These are phyloP conservation scores for Coenobita brevimanus DNA, from an alignment of 1,140 invertebrate species.

Conservation along the genomic window DNA sequence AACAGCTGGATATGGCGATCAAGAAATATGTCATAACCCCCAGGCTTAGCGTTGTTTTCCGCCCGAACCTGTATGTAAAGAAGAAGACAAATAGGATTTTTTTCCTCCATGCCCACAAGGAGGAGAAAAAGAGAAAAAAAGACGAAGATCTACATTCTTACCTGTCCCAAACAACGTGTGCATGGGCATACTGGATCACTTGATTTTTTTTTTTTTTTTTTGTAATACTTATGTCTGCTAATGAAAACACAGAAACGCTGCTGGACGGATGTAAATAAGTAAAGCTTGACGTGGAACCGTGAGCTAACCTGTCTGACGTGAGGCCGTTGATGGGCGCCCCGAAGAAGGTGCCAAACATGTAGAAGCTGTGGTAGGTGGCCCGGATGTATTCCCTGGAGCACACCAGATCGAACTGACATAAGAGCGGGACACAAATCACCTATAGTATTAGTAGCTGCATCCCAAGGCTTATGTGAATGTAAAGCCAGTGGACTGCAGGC, in stretches of 20 bases:
- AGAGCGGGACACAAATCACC: too few species aligned
- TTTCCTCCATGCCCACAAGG: not conserved
- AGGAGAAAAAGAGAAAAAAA: not conserved
- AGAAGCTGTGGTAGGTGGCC: constrained; percentile 37
- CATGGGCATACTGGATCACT: too few species aligned
- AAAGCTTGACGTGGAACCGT: not conserved
- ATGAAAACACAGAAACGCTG: not conserved
- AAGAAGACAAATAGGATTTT: not conserved
- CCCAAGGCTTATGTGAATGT: too few species aligned
- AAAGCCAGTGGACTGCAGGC: too few species aligned
- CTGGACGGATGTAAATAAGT: too few species aligned
- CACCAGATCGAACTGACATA: constrained; percentile 42
- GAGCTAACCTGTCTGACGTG: constrained; percentile 36
- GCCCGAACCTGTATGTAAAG: constrained; percentile 5
- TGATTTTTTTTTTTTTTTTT: too few species aligned
- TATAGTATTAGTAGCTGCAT: too few species aligned
- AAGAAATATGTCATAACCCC: constrained; percentile 3
- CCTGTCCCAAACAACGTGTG: too few species aligned
- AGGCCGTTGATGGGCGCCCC: constrained; percentile 40
- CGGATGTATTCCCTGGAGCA: constrained; percentile 44
- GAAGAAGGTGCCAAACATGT: constrained; percentile 45
- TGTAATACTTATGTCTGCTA: too few species aligned
- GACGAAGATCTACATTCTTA: not conserved
- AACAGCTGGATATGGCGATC: not conserved
- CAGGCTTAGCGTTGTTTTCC: constrained; percentile 22